Percentiles rank a stretch among this genome's conserved stretches.
phyloP scores from a whole-genome alignment of 2,797 vertebrate genomes.

The Pyrrhura leucotis region DNA sequence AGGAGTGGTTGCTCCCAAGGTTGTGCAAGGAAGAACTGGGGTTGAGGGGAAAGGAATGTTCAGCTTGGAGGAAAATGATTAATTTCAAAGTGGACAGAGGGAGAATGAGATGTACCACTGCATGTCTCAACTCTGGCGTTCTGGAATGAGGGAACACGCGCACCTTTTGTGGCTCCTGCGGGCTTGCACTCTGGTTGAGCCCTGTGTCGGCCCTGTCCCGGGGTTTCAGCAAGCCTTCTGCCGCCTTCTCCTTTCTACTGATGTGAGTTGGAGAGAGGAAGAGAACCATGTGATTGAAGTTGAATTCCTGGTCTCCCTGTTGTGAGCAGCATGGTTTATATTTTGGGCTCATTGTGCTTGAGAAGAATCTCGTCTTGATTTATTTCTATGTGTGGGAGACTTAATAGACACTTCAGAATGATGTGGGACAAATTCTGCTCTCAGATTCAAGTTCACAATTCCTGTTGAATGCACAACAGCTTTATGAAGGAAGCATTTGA shows the following conservation, averaged over 20 bases:
- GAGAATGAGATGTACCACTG: neutral
- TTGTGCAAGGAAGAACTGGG: neutral
- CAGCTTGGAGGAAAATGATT: neutral
- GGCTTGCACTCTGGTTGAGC: neutral
- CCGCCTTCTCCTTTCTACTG: neutral
- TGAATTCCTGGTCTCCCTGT: neutral
- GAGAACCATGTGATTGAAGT: neutral
- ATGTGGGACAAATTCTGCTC: neutral
- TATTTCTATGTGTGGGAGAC: neutral
- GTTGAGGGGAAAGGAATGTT: rapidly evolving
- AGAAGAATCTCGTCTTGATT: neutral
- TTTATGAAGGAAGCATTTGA: neutral
- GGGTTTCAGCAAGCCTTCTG: neutral
- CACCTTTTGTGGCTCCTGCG: neutral
- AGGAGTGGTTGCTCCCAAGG: neutral
- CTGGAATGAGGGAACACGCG: rapidly evolving
- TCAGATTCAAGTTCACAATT: neutral
- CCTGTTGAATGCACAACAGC: neutral
- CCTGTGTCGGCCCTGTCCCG: neutral
- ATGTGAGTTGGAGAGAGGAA: neutral
- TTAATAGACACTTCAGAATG: neutral
- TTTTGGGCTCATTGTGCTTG: neutral
- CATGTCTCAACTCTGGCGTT: rapidly evolving
- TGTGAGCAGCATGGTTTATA: neutral
- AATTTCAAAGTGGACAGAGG: neutral